Percentiles rank a stretch among this genome's conserved stretches.
These are phyloP conservation scores for Drosophila subsilvestris DNA, from an alignment of 2,888 invertebrate genomes.

Conservation along the genomic window DNA sequence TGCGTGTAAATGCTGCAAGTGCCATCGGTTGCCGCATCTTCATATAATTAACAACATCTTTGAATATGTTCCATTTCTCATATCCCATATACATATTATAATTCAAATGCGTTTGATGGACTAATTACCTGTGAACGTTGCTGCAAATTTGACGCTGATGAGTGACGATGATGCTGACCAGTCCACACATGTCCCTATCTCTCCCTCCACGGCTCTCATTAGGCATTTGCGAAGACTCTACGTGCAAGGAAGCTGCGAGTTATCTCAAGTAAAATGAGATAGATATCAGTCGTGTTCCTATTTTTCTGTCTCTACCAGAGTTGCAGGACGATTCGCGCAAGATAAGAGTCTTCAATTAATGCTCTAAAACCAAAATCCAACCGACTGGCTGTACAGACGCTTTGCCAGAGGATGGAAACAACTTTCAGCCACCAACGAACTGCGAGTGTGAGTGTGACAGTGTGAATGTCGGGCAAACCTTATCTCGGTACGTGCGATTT, in stretches of 20 bases:
- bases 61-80: background rate
- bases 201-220: no score
- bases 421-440: background rate
- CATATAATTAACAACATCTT: background rate
- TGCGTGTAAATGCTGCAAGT: no score
- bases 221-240: no score
- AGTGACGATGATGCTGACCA: no score
- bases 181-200: no score
- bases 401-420: background rate
- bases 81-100: background rate
- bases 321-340: no score
- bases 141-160: no score
- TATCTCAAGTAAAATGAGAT: no score
- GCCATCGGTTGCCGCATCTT: background rate
- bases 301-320: no score
- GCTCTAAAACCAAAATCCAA: background rate
- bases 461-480: constrained; percentile 25
- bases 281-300: no score
- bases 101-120: background rate
- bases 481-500: constrained; percentile 68
- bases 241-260: no score
- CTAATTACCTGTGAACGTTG: background rate
- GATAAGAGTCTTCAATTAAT: no score
- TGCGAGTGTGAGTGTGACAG: background rate
- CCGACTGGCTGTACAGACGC: constrained; percentile 1